Evolutionary conservation across 2,888 invertebrate species (phyloP), one percentile per base, ranked within the genome.

Genomic region (Heliconius ismenius): DNA sequence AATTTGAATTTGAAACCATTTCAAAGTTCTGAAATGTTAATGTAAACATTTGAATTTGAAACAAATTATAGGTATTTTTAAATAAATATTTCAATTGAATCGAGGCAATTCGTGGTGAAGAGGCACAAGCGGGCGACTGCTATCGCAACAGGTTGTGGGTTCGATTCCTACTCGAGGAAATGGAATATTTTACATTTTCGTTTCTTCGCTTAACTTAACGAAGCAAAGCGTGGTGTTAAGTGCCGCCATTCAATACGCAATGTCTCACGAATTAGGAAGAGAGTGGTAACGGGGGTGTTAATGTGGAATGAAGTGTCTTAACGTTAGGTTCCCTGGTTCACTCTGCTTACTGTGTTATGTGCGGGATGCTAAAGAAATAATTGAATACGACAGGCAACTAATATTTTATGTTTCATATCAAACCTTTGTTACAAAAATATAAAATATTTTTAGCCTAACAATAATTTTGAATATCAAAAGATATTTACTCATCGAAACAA

Each of bases 401-500:
- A 49, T 49, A 18, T 4, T 2, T 10, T 49, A 43, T 54, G 21
- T 54, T 21, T 21, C 1, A n/a, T 58, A n/a, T n/a, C 10, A 58
- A n/a, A 4, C 4, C 10, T 32, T 36, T 65, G 7, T 13, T n/a
- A n/a, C 9, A 39, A 65, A 15, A 13, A 54, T 36, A n/a, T 32
- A 11, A 36, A 11, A n/a, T 36, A 36, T 36, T 65, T 64, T 3
- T 67, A 67, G 15, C 24, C 18, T 9, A 9, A 43, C 10, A 49
- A 10, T 26, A 4, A 60, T 21, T 74, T 72, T n/a, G 43, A 77
- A 73, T 77, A 78, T 79, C 64, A 78, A 76, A 78, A 78, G 75
- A 72, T 79, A 76, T 79, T 79, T 79, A 78, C 79, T 64, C 80
- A 78, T 78, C 76, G 79, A 78, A 79, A 81, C 82, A 84, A 81